A percentile compares a stretch with the other conserved stretches of the same genome.
These are phyloP conservation scores for Sesamia inferens DNA, from an alignment of 2,888 invertebrate genomes.

Conservation along the genomic window DNA sequence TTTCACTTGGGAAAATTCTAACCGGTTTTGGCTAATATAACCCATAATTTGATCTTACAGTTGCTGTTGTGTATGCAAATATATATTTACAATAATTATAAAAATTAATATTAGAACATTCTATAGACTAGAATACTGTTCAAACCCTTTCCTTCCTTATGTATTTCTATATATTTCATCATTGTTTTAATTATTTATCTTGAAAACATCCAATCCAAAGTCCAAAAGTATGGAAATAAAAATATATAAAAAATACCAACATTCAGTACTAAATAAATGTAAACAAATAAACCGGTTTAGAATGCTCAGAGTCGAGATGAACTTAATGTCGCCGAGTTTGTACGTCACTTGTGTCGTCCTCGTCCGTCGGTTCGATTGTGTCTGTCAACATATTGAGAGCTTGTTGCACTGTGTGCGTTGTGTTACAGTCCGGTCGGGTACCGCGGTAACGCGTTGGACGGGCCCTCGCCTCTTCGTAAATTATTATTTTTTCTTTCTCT, in stretches of 20 bases:
- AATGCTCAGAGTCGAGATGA: slow-evolving; percentile 21
- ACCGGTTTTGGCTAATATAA: slow-evolving; percentile 55
- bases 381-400: slow-evolving; percentile 76
- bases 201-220: neutral
- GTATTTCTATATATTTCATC: neutral
- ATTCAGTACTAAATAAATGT: slow-evolving; percentile 13
- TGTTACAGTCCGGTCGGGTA: slow-evolving; percentile 66
- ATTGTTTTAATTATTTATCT: neutral
- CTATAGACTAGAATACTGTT: neutral
- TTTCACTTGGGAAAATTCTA: slow-evolving; percentile 59
- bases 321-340: slow-evolving; percentile 60
- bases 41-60: slow-evolving; percentile 37
- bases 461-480: slow-evolving; percentile 61
- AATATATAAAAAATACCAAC: neutral
- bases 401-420: slow-evolving; percentile 75
- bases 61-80: slow-evolving; percentile 56
- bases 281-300: slow-evolving; percentile 32
- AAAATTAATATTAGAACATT: neutral
- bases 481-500: slow-evolving; percentile 74
- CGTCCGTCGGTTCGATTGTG: slow-evolving; percentile 79
- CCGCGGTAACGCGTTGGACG: slow-evolving; percentile 64
- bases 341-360: slow-evolving; percentile 82
- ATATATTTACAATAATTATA: slow-evolving; percentile 10
- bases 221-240: slow-evolving; percentile 1
- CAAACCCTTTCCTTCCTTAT: slow-evolving; percentile 7